A percentile compares a stretch with the other conserved stretches of the same genome.
Conservation (phyloP, 1,140 invertebrate genomes). For the Ostrea denselamellosa region DNA sequence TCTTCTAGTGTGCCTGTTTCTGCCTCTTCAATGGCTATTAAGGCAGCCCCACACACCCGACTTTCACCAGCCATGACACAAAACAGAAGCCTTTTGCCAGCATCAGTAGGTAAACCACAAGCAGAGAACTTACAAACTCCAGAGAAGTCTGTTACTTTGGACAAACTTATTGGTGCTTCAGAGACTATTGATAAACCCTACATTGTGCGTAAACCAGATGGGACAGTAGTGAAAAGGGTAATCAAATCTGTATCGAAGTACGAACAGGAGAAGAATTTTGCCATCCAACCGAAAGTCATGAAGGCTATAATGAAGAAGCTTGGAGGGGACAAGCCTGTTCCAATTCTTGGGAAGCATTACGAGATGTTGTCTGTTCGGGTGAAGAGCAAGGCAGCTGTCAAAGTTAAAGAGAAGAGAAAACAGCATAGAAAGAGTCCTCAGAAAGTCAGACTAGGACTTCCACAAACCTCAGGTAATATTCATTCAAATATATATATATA, state of each 20-base stretch:
- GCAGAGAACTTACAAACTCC: neutral
- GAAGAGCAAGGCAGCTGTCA: conserved; percentile 22
- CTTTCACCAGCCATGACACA: conserved; percentile 15
- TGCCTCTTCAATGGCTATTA: neutral
- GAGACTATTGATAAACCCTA: neutral
- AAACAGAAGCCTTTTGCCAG: conserved; percentile 25
- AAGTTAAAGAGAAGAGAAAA: conserved; percentile 45
- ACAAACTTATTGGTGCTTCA: neutral
- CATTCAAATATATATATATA: too few relatives aligned
- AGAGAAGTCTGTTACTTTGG: neutral
- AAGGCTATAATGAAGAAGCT: conserved; percentile 43
- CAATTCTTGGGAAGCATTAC: conserved; percentile 25
- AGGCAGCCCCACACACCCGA: neutral
- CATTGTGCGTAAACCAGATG: conserved; percentile 5
- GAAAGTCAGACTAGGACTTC: conserved; percentile 49
- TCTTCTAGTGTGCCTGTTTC: neutral
- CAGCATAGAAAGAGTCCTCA: conserved; percentile 44
- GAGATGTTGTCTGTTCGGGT: conserved; percentile 7
- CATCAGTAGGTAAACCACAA: neutral
- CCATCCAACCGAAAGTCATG: conserved; percentile 46
- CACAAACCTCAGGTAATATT: conserved; percentile 55
- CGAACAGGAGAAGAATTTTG: neutral
- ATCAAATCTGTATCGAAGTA: neutral
- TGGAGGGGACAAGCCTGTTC: conserved; percentile 4
- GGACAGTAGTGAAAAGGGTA: neutral